These are phyloP conservation scores for Erynnis tages DNA, from an alignment of 2,888 invertebrate genomes.

Conservation along the genomic window DNA sequence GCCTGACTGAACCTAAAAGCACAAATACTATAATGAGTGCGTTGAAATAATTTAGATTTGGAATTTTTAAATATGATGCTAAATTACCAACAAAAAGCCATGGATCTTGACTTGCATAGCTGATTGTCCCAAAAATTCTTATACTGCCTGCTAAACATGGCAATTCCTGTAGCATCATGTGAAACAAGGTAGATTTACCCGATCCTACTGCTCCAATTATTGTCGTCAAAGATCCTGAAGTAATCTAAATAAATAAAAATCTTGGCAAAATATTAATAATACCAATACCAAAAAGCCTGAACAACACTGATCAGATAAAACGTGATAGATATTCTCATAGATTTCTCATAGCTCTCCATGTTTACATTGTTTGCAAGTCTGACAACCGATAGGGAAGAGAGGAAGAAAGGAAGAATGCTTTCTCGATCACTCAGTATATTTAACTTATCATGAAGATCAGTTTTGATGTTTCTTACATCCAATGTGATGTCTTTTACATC, in stretches of 20 bases:
- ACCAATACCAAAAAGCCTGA: too few relatives aligned
- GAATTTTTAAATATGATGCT: too few relatives aligned
- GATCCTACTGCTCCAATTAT: slow-evolving; percentile 83
- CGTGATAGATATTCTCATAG: too few relatives aligned
- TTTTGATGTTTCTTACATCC: slow-evolving; percentile 45
- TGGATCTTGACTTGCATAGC: slow-evolving; percentile 91
- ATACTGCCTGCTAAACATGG: slow-evolving; percentile 83
- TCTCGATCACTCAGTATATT: too few relatives aligned
- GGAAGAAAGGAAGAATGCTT: too few relatives aligned
- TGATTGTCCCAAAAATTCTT: slow-evolving; percentile 83
- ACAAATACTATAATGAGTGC: too few relatives aligned
- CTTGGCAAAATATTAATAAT: slow-evolving; percentile 1
- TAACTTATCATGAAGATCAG: not conserved
- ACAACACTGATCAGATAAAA: too few relatives aligned
- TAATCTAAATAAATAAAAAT: slow-evolving; percentile 43
- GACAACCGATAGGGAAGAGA: too few relatives aligned
- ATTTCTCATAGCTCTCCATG: too few relatives aligned
- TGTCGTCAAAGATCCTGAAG: slow-evolving; percentile 76
- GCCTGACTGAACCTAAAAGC: slow-evolving; percentile 86
- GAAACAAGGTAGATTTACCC: slow-evolving; percentile 82
- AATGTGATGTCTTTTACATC: slow-evolving; percentile 72
- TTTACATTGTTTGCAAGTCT: too few relatives aligned
- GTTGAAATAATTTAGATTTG: too few relatives aligned
- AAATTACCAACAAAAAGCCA: slow-evolving; percentile 87
- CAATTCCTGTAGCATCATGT: slow-evolving; percentile 88